Conservation (phyloP, 2,888 invertebrate species). For the Drosophila koepferae region DNA sequence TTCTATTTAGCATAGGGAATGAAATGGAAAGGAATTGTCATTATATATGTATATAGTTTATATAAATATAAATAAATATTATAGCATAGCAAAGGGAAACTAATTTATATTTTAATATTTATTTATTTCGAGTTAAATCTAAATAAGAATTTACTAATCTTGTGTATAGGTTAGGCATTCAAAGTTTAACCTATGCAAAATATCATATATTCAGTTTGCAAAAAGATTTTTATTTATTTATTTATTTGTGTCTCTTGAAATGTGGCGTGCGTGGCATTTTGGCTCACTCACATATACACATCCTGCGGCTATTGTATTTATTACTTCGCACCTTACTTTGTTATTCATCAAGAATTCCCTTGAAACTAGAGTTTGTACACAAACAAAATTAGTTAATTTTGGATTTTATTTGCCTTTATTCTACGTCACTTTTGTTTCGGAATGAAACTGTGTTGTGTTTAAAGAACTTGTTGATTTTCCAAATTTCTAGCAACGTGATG, state of each 20-base stretch:
- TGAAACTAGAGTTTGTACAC: not conserved
- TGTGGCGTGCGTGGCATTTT: too few relatives aligned
- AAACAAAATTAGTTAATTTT: not conserved
- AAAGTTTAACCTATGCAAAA: not conserved
- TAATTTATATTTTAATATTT: not conserved
- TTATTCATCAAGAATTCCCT: not conserved
- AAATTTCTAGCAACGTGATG: conserved; percentile 2
- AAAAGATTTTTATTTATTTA: not conserved
- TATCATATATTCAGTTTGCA: not conserved
- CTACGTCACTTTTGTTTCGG: not conserved
- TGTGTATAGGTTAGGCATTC: not conserved
- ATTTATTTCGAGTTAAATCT: not conserved
- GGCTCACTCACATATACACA: too few relatives aligned
- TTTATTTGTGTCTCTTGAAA: too few relatives aligned
- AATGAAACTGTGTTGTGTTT: not conserved
- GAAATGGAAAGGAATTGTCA: not conserved
- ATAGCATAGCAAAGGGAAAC: too few relatives aligned
- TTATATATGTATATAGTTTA: too few relatives aligned
- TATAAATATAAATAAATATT: too few relatives aligned
- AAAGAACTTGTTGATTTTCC: conserved; percentile 10
- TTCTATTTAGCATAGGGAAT: too few relatives aligned
- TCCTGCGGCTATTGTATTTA: too few relatives aligned
- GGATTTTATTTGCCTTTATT: not conserved
- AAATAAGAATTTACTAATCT: not conserved
- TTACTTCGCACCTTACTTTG: too few relatives aligned